Percentiles rank a stretch among this genome's conserved stretches.
phyloP scores from a whole-genome alignment of 2,888 invertebrate species.

The Nephrocerus scutellatus region DNA sequence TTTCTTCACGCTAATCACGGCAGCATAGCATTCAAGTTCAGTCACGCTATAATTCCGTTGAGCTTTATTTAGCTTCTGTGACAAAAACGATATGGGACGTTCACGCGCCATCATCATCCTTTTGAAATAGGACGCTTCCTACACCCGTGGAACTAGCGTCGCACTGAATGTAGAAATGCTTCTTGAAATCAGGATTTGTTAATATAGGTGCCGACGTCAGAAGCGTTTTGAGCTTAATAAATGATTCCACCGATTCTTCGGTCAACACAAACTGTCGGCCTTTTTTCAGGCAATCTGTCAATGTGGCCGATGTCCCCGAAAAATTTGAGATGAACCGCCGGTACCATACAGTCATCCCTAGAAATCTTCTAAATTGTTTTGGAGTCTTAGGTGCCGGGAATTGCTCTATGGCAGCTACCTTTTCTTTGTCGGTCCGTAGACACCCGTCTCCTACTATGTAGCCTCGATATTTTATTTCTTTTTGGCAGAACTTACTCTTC shows the following conservation, averaged over 20 bases:
- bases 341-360: constrained; percentile 25
- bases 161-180: too few species aligned
- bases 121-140: too few species aligned
- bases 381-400: constrained; percentile 20
- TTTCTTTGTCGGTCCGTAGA: constrained; percentile 14
- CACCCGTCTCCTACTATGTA: constrained; percentile 18
- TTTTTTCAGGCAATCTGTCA: too few species aligned
- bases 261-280: neutral
- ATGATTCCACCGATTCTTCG: neutral
- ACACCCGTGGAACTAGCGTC: too few species aligned
- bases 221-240: neutral
- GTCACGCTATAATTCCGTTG: too few species aligned
- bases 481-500: constrained; percentile 21
- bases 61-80: too few species aligned
- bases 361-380: constrained; percentile 22
- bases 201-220: neutral
- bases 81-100: constrained; percentile 8
- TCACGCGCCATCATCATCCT: neutral
- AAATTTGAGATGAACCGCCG: constrained; percentile 21
- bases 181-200: constrained; percentile 1
- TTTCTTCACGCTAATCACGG: too few species aligned
- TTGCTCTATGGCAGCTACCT: constrained; percentile 13
- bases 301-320: constrained; percentile 3
- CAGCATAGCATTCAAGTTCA: too few species aligned
- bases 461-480: constrained; percentile 14